Base-by-base conservation (phyloP, 2,113 vertebrate genomes). In the Trematomus loennbergii region DNA sequence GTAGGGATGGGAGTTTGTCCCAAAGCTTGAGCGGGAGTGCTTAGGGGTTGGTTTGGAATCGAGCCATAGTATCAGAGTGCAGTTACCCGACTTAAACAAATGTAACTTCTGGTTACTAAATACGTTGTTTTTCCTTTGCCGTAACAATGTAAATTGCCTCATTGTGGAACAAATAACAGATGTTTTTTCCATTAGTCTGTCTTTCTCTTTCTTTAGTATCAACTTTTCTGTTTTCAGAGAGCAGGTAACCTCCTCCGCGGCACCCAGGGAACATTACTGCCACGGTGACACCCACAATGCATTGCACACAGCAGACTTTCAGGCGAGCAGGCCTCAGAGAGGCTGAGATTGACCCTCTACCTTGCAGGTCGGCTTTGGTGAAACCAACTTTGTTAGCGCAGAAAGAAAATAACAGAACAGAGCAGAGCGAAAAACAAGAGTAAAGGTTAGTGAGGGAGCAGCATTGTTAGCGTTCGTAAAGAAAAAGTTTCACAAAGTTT, bases 331-430 rank as follows among this genome's bases (percentile, higher is more conserved):
- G 94, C 76, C 90, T 88, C 84, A 16, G 52, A 70, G 88, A 91
- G 89, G 88, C 78, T 93, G 93, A 91, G 94, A 92, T 84, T 75
- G 92, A 94, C 95, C 95, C 95, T 96, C 96, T 98, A 98, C 97
- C 97, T 99, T 99, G 96, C 88, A 98, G 96, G 94, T 98, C 96
- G 95, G 97, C 97, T 98, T 98, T 99, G 96, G 97, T 97, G 96
- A 98, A 98, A 92, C 95, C 96, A 96, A 98, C 97, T 99, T 97
- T 97, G 96, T 97, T 97, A 96, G 96, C 92, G 91, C 88, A 94
- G 94, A 95, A 92, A 91, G 72, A 95, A 94, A 89, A 89, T 64
- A 87, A 91, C 72, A 88, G 55, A 92, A 83, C 86, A 92, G 79
- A 92, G 74, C 83, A 91, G 86, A 90, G 81, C 79, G 80, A 79